Evolutionary conservation across 2,113 vertebrate species (phyloP).

Genomic region (Physeter macrocephalus): DNA sequence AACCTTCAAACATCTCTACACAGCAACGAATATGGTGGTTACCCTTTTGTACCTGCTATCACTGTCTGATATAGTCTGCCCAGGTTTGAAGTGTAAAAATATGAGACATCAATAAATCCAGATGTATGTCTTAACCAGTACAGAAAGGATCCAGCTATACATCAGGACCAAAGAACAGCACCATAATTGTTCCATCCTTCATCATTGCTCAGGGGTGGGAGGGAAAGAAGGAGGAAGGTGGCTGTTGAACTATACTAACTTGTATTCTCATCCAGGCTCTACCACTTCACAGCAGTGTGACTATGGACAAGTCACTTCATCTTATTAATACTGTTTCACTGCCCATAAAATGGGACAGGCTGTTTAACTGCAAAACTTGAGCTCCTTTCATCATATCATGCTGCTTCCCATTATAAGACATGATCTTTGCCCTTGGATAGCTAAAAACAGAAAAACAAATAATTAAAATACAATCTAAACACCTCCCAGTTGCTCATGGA

Average conservation of each 20-base stretch:
- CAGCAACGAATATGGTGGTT: background rate
- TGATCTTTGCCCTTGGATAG: background rate
- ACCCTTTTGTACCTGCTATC: background rate
- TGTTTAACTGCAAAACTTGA: background rate
- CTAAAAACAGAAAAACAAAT: background rate
- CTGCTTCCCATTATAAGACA: background rate
- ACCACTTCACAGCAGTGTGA: background rate
- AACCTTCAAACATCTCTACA: background rate
- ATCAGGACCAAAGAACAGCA: background rate
- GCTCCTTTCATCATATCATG: background rate
- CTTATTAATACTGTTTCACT: background rate
- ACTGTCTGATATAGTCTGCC: background rate
- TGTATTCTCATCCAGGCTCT: background rate
- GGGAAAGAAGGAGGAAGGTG: background rate
- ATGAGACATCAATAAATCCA: background rate
- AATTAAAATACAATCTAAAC: slow-evolving; percentile 26
- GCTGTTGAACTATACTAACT: background rate
- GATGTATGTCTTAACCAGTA: background rate
- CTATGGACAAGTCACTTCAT: background rate
- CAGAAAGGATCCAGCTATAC: background rate
- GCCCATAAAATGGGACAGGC: background rate
- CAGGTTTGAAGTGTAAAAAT: background rate
- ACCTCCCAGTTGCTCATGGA: background rate
- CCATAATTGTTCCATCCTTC: background rate
- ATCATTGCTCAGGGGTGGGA: background rate